Conservation (phyloP, 2,797 vertebrate species). For the Brachyrhaphis roseni region DNA sequence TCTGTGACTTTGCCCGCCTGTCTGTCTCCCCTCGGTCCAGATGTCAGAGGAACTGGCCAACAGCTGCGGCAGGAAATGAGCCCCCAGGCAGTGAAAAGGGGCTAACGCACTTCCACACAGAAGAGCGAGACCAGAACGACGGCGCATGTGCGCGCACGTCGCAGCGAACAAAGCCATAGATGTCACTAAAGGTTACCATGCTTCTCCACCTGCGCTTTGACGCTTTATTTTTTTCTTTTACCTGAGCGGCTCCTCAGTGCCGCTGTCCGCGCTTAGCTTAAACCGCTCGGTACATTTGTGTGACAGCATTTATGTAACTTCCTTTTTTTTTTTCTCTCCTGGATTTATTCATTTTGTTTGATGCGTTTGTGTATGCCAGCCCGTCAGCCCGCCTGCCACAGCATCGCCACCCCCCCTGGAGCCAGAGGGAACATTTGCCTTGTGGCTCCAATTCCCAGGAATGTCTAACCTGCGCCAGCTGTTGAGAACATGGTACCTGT, state of each 20-base stretch:
- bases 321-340: conserved; percentile 22
- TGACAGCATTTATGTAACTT: conserved; percentile 36
- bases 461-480: conserved; percentile 99
- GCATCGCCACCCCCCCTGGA: conserved; percentile 72
- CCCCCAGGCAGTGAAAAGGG: conserved; percentile 69
- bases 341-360: conserved; percentile 51
- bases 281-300: conserved; percentile 13
- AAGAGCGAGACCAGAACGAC: conserved; percentile 51
- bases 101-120: conserved; percentile 68
- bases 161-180: conserved; percentile 4
- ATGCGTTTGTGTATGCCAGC: conserved; percentile 78
- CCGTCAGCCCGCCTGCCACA: conserved; percentile 90
- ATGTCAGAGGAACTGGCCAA: conserved; percentile 76
- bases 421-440: conserved; percentile 99
- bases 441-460: conserved; percentile 99
- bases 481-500: conserved; percentile 99
- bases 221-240: conserved; percentile 22
- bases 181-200: not conserved
- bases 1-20: conserved; percentile 34
- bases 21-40: conserved; percentile 71
- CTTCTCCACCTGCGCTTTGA: conserved; percentile 35
- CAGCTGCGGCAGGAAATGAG: conserved; percentile 77
- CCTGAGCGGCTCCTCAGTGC: not conserved
- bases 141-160: conserved; percentile 32
- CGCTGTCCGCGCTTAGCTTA: not conserved